Percentiles rank a stretch among this genome's conserved stretches.
phyloP scores from a whole-genome alignment of 2,113 vertebrate genomes.

The Myodes glareolus region DNA sequence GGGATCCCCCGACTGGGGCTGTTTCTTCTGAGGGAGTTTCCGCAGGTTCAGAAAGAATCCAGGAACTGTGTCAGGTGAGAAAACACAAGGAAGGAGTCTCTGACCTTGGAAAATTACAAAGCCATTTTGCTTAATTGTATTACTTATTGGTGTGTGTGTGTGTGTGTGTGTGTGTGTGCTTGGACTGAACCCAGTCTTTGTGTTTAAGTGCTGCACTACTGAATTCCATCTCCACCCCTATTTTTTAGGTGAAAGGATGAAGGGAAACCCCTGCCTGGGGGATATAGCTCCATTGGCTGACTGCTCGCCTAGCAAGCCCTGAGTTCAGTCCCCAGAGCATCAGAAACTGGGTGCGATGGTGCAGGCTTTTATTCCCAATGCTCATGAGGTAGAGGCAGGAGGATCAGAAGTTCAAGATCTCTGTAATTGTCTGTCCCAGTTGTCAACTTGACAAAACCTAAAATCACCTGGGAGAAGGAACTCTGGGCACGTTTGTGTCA shows the following conservation, averaged over 20 bases:
- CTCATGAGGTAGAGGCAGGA: background rate
- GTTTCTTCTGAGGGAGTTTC: background rate
- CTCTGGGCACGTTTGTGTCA: background rate
- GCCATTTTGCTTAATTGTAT: background rate
- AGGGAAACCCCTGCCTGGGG: background rate
- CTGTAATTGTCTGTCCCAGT: background rate
- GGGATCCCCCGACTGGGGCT: background rate
- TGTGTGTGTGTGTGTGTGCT: background rate
- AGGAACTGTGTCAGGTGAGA: background rate
- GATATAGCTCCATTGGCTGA: background rate
- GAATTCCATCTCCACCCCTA: background rate
- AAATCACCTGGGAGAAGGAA: background rate
- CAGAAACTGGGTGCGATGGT: background rate
- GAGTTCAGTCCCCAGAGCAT: background rate
- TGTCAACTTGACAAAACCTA: background rate
- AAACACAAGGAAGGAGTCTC: background rate
- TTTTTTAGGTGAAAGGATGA: background rate
- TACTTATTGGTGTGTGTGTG: background rate
- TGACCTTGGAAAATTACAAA: constrained; percentile 10
- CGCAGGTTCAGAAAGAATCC: background rate
- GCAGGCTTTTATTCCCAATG: background rate
- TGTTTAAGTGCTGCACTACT: background rate
- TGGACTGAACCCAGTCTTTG: background rate
- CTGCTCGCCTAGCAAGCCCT: background rate
- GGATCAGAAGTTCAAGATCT: background rate